Evolutionary conservation across 2,888 invertebrate genomes (phyloP), one percentile per base, ranked within the genome.

Genomic region (Drosophila nr. perissopoda): DNA sequence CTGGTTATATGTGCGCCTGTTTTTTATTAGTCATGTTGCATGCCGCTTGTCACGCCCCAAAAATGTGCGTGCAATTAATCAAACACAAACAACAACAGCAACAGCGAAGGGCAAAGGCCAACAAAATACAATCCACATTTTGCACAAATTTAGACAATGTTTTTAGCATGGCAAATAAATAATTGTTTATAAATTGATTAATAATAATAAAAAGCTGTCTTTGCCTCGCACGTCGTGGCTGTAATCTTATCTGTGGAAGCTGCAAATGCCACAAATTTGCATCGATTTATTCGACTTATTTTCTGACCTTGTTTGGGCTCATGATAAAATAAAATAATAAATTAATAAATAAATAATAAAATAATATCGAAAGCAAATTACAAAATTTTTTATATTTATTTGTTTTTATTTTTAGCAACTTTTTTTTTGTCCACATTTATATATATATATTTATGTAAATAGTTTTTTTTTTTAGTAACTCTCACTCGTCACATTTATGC

Each of bases 1-100:
- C 21, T 56, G 27, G 29, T 40, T 40, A 1, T 25, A 31, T 54
- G 59, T 54, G 59, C 58, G 31, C 58, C 45, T 71, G 42, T 76
- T 80, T 80, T 72, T 80, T 80, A 77, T 79, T 78, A 76, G 80
- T 80, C 77, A 80, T 80, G 48, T 73, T 80, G 81, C 77, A 76
- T 80, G 53, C 59, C 56, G 62, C 52, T 18, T 69, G 83, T 71
- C 83, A 80, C 80, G 78, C 87, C 89, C 58, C 31, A 69, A 69
- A 63, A 69, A 67, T 80, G 72, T 77, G 71, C 65, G 62, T 67
- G 68, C 65, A 83, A 77, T 83, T 86, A 80, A 88, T 86, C 81
- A 83, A 62, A 54, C 21, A 33, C 40, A 54, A 56, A 48, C 58
- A 27, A 5, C n/a, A 13, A 2, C 21, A 4, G 2, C 34, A 2